Base-by-base conservation (phyloP, 2,113 vertebrate genomes). In the Phainopepla nitens region DNA sequence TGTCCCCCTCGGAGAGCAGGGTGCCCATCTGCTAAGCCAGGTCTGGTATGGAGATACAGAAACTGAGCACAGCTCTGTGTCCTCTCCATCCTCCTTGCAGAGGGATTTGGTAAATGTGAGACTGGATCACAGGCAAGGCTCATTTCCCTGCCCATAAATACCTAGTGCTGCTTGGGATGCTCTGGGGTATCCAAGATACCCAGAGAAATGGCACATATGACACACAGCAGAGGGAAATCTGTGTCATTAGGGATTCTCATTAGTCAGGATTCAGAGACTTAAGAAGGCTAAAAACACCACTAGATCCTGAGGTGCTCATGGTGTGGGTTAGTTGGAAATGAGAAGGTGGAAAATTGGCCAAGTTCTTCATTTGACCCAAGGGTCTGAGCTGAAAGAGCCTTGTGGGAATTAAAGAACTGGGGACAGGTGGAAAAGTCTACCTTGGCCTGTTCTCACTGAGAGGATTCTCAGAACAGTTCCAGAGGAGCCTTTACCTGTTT, bases 101-200 rank as follows among this genome's bases (percentile, higher is more conserved):
- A 47, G 18, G 19, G 13, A 4, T 44, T 68, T 5, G 4, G 13
- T 62, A 36, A 4, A 36, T 31, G 33, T 36, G 82, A 51, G 36
- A 49, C 23, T 58, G 47, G 31, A 7, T 6, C 49, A 23, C 11
- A 10, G n/a, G 2, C 5, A 27, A n/a, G 41, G 61, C 15, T 54
- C 61, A 18, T 14, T 41, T 15, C 1, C 27, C 42, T 57, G 53
- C 19, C 15, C 19, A 8, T 29, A 22, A 0, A 0, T 23, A 15
- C 51, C 49, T 49, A 49, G 35, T 45, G 24, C 14, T 76, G 24
- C 47, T 76, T 53, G 31, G 57, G n/a, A 68, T 62, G 19, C 9
- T 75, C 23, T 35, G 35, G 53, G 45, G 17, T 36, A 57, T 39
- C 7, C 53, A 41, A 68, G 49, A 33, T 13, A 76, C 13, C 2